A percentile compares a stretch with the other conserved stretches of the same genome.
phyloP scores from a whole-genome alignment of 2,888 invertebrate genomes.

The Thereva nobilitata region DNA sequence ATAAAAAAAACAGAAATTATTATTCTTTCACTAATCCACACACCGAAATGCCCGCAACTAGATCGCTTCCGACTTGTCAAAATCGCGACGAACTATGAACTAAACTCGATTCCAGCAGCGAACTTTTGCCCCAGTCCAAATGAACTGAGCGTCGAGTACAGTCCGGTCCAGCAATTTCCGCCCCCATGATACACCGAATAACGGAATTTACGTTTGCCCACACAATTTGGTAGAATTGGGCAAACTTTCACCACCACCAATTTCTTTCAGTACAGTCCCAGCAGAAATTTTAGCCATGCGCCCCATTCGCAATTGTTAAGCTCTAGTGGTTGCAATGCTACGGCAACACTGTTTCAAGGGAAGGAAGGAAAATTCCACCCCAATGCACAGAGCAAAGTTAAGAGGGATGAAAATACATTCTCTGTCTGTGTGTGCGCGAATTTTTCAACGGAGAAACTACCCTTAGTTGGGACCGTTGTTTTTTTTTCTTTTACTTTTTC shows the following conservation, averaged over 20 bases:
- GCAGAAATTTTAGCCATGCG: conserved; percentile 9
- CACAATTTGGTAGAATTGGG: neutral
- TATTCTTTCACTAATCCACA: neutral
- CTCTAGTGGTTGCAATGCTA: neutral
- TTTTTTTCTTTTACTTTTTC: conserved; percentile 20
- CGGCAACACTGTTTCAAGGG: conserved; percentile 10
- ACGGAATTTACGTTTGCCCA: too few species aligned
- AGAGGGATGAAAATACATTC: neutral
- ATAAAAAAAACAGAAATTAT: too few species aligned
- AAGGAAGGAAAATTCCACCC: conserved; percentile 17
- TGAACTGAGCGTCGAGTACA: conserved; percentile 9
- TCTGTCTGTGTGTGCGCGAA: conserved; percentile 7
- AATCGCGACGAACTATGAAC: conserved; percentile 38
- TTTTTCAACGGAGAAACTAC: conserved; percentile 18
- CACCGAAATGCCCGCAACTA: neutral
- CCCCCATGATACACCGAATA: neutral
- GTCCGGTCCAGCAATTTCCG: conserved; percentile 13
- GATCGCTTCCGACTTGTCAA: conserved; percentile 31
- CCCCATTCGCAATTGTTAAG: neutral
- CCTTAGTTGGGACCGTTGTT: conserved; percentile 16
- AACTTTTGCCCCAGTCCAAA: conserved; percentile 26
- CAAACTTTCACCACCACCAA: neutral
- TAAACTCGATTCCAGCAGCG: conserved; percentile 20
- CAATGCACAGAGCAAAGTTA: neutral
- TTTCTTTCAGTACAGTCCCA: conserved; percentile 8